phyloP scores from a whole-genome alignment of 2,797 vertebrate species.

The Tapera naevia region DNA sequence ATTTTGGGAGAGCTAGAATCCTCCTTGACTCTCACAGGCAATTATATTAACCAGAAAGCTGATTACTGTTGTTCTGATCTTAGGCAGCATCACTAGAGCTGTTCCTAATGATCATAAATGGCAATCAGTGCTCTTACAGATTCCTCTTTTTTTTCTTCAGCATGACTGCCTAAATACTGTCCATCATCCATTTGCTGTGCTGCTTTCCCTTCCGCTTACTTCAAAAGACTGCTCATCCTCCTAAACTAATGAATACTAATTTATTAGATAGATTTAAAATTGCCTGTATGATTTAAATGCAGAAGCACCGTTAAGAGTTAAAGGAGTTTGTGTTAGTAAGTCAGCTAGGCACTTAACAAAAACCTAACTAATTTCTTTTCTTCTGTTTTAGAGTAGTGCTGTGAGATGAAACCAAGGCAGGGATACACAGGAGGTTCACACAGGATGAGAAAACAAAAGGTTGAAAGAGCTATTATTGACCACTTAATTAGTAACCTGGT shows the following conservation, averaged over 20 bases:
- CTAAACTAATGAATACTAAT: background rate
- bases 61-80: constrained; percentile 1
- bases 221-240: background rate
- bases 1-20: background rate
- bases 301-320: background rate
- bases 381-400: background rate
- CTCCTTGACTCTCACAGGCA: background rate
- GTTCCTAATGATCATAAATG: background rate
- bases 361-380: background rate
- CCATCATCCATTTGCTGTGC: background rate
- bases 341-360: background rate
- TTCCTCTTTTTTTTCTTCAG: background rate
- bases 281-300: background rate
- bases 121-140: background rate
- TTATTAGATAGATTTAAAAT: background rate
- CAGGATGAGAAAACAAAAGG: background rate
- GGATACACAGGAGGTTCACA: background rate
- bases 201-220: background rate
- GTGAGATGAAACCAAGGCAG: background rate
- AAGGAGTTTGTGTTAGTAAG: background rate
- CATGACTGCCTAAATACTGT: background rate
- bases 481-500: background rate
- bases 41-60: constrained; percentile 4
- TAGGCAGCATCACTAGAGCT: background rate
- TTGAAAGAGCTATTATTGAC: background rate